Base-by-base conservation (phyloP, 2,113 vertebrate genomes). In the Ammodytes marinus region DNA sequence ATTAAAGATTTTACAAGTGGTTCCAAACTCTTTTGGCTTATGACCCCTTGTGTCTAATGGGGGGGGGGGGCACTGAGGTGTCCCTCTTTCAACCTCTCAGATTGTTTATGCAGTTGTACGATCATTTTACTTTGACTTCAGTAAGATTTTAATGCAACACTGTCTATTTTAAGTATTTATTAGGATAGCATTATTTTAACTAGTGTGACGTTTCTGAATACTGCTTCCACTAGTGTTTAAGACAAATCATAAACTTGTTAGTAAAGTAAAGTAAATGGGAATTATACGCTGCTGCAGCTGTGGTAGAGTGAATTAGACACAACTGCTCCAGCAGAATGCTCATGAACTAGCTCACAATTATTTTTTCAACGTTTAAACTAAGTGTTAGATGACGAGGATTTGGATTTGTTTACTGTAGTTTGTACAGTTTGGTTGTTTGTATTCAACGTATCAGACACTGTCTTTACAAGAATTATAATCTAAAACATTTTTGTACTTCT, bases 401-500 rank as follows among this genome's bases (percentile, higher is more conserved):
- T 53, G 8, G 59, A 43, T 15, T 17, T 10, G 17, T 61, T n/a
- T 61, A 27, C 27, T 27, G 27, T 2, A 5, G 14, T 61, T 61
- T 17, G 39, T 61, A 17, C 39, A 12, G 45, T 54, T 61, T 57
- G 13, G 35, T 40, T 67, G 12, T 60, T 73, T 65, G n/a, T 47
- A 6, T 66, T 64, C 0, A 15, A 50, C 39, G n/a, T 64, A 59
- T 79, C 7, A 52, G 15, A 27, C 67, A 47, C 54, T 46, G 9
- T 53, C 43, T 64, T 55, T 27, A 27, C 4, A 12, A 57, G 19
- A 14, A 42, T 66, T 3, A 60, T 27, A 74, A 52, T 68, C 67
- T n/a, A 59, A 67, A 77, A 45, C 14, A 43, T 68, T 69, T 13
- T 69, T 50, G 59, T 78, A 37, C 49, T 70, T 45, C 47, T 79